Percentiles rank a stretch among this genome's conserved stretches.
These are phyloP conservation scores for Myiotriccus ornatus DNA, from an alignment of 2,797 vertebrate genomes.

Conservation along the genomic window DNA sequence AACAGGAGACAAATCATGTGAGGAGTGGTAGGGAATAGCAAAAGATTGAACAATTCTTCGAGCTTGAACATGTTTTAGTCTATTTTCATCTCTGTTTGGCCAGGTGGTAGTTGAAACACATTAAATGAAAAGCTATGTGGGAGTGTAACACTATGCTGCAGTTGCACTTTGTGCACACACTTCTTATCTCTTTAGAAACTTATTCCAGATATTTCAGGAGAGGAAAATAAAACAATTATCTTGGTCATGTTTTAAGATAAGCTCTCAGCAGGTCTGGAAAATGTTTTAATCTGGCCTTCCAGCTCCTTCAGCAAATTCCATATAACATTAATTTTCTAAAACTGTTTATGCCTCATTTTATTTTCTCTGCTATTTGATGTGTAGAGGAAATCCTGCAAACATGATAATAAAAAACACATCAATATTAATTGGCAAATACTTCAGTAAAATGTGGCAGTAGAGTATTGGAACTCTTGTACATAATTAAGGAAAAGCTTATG, in stretches of 20 bases:
- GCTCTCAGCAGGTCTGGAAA: slow-evolving; percentile 54
- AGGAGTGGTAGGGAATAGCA: slow-evolving; percentile 47
- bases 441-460: not conserved
- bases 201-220: slow-evolving; percentile 57
- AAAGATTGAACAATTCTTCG: slow-evolving; percentile 37
- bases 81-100: slow-evolving; percentile 52
- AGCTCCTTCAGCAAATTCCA: slow-evolving; percentile 57
- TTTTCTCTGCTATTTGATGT: slow-evolving; percentile 27
- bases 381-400: not conserved
- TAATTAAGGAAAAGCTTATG: slow-evolving; percentile 14
- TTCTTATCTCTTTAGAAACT: slow-evolving; percentile 65
- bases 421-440: slow-evolving; percentile 3
- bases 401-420: not conserved
- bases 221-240: slow-evolving; percentile 62
- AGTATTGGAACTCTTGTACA: not conserved
- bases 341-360: not conserved
- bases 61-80: slow-evolving; percentile 40
- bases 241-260: slow-evolving; percentile 63
- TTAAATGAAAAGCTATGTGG: slow-evolving; percentile 52
- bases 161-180: slow-evolving; percentile 22
- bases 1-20: slow-evolving; percentile 38
- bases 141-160: slow-evolving; percentile 30
- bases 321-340: slow-evolving; percentile 42
- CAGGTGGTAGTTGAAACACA: slow-evolving; percentile 43
- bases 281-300: slow-evolving; percentile 56